Conservation (phyloP, 1,140 invertebrate species). For the Lepidurus arcticus region DNA sequence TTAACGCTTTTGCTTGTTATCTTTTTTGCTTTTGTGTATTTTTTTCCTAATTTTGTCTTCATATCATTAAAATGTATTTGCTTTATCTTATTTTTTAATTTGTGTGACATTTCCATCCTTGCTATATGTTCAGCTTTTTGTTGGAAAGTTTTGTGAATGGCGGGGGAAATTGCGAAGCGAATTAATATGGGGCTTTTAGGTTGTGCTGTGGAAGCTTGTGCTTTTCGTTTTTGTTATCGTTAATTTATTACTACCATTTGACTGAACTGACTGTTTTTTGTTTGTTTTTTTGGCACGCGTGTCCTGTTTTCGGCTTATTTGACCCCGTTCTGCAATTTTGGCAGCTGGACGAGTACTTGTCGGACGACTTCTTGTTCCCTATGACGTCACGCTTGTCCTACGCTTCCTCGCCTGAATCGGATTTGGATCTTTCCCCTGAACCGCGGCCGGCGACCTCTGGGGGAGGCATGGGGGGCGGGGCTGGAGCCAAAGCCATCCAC, state of each 20-base stretch:
- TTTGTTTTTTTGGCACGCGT: too few species aligned
- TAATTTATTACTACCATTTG: background rate
- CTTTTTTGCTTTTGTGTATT: background rate
- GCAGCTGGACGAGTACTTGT: slow-evolving; percentile 35
- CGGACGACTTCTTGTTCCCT: slow-evolving; percentile 56
- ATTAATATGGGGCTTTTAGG: too few species aligned
- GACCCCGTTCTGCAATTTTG: background rate
- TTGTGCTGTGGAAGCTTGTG: too few species aligned
- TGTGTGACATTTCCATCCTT: too few species aligned
- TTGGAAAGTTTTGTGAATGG: too few species aligned
- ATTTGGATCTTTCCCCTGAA: slow-evolving; percentile 73
- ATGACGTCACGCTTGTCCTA: slow-evolving; percentile 94
- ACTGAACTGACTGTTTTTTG: background rate
- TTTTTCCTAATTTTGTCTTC: background rate
- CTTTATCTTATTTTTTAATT: background rate
- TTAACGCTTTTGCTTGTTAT: background rate
- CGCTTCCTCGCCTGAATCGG: slow-evolving; percentile 90
- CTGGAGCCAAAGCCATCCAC: slow-evolving; percentile 44
- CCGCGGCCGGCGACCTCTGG: slow-evolving; percentile 28
- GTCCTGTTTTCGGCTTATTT: background rate
- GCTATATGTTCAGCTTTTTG: too few species aligned
- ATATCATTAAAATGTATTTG: background rate
- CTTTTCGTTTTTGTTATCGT: background rate
- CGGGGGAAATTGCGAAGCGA: too few species aligned
- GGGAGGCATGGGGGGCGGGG: slow-evolving; percentile 45